A percentile compares a stretch with the other conserved stretches of the same genome.
Evolutionary conservation across 2,113 vertebrate species (phyloP).

Genomic region (Canis aureus): DNA sequence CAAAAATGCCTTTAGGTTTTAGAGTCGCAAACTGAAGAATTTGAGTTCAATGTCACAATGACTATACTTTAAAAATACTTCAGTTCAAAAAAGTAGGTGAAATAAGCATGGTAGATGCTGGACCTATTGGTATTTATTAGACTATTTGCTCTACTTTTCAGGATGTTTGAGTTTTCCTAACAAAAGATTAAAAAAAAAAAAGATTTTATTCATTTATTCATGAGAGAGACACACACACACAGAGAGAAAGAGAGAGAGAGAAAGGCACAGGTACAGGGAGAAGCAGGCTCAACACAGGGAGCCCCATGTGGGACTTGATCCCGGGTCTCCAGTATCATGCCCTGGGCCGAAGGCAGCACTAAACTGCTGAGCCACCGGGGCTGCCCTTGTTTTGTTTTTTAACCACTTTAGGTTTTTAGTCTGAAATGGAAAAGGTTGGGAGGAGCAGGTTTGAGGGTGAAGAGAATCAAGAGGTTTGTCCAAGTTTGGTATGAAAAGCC

Average conservation of each 20-base stretch:
- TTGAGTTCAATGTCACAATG: not conserved
- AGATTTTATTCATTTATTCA: too few relatives aligned
- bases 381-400: not conserved
- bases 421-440: not conserved
- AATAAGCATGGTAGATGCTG: not conserved
- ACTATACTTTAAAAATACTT: slow-evolving; percentile 8
- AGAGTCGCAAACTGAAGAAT: not conserved
- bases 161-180: not conserved
- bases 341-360: too few relatives aligned
- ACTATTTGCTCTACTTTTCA: not conserved
- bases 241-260: too few relatives aligned
- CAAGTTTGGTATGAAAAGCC: not conserved
- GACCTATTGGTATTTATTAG: not conserved
- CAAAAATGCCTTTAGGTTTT: not conserved
- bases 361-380: too few relatives aligned
- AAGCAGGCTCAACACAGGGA: too few relatives aligned
- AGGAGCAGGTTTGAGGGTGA: not conserved
- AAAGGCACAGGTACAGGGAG: too few relatives aligned
- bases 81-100: not conserved
- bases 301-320: too few relatives aligned
- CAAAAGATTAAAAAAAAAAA: not conserved
- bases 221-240: too few relatives aligned
- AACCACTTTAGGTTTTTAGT: not conserved
- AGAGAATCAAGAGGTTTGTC: not conserved
- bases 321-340: too few relatives aligned